Conservation (phyloP, 2,113 vertebrate species). For the Narcine bancroftii region DNA sequence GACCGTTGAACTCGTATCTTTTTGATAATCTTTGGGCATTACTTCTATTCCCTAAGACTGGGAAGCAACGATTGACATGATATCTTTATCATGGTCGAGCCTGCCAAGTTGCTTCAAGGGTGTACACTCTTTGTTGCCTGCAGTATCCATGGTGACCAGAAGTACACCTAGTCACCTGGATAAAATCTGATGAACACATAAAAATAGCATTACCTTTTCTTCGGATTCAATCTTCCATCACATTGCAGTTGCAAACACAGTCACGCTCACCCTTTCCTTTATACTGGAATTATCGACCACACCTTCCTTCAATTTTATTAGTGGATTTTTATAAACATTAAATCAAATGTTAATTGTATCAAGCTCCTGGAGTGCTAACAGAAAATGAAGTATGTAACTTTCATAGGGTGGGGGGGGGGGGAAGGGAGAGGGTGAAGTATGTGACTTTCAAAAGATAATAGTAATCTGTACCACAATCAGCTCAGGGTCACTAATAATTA, state of each 20-base stretch:
- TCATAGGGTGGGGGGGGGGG: too few relatives aligned
- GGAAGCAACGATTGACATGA: not conserved
- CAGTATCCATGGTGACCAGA: not conserved
- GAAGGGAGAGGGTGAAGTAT: too few relatives aligned
- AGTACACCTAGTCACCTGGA: not conserved
- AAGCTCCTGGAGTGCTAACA: not conserved
- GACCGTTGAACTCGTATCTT: not conserved
- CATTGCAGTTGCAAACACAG: not conserved
- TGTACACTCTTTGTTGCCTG: not conserved
- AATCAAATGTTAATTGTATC: not conserved
- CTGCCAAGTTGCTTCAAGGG: too few relatives aligned
- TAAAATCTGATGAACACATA: not conserved
- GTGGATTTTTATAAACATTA: not conserved
- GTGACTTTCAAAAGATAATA: not conserved
- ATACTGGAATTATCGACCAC: not conserved
- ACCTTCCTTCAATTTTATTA: not conserved
- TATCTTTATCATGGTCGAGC: too few relatives aligned
- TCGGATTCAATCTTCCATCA: not conserved
- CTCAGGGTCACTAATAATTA: too few relatives aligned
- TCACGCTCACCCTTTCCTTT: not conserved
- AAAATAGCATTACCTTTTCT: not conserved
- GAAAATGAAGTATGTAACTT: too few relatives aligned
- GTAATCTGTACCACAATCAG: too few relatives aligned
- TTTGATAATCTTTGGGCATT: not conserved
- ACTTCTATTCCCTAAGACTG: not conserved